Base-by-base conservation (phyloP, 2,888 invertebrate species). In the Hirtodrosophila confusa region DNA sequence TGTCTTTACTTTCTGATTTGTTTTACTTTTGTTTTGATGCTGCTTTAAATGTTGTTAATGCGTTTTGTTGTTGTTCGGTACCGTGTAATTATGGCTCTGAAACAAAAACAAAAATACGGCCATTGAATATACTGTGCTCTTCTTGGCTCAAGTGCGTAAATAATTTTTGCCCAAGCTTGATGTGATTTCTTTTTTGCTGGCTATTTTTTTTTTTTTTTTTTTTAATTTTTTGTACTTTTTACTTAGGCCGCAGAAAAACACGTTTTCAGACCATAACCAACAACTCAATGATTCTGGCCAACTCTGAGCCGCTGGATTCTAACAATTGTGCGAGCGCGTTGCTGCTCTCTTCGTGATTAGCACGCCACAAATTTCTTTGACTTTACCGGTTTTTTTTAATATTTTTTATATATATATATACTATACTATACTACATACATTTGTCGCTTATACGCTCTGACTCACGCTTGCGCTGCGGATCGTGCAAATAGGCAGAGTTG, bases 71-170 rank as follows among this genome's bases (percentile, higher is more conserved):
- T 61, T 56, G 56, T 56, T 61, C 61, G 60, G 64, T 75, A 65
- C 64, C 67, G 69, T 84, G 78, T 79, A 80, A 86, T 76, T 86
- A 60, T 80, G 71, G 64, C 72, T 80, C 80, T 80, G 80, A 78
- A 82, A 82, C 84, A 78, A 80, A 17, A 84, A 74, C 72, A 71
- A 65, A 66, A 69, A 79, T 69, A 65, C 66, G 54, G 65, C 75
- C 63, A 74, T 69, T 63, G 54, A 79, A 67, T 73, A 27, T 31
- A 3, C 3, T 53, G 51, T 83, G 80, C 78, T 70, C 67, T 61
- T 41, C 41, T 64, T 49, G 17, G 24, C 48, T 61, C 64, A 56
- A 69, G 62, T 69, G 74, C 51, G 65, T 82, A 67, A 74, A 65
- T 64, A 41, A 50, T 72, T 63, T 67, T 47, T 45, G 27, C 5